These are phyloP conservation scores for Chromobotia macracanthus DNA, from an alignment of 2,797 vertebrate genomes.

Conservation along the genomic window DNA sequence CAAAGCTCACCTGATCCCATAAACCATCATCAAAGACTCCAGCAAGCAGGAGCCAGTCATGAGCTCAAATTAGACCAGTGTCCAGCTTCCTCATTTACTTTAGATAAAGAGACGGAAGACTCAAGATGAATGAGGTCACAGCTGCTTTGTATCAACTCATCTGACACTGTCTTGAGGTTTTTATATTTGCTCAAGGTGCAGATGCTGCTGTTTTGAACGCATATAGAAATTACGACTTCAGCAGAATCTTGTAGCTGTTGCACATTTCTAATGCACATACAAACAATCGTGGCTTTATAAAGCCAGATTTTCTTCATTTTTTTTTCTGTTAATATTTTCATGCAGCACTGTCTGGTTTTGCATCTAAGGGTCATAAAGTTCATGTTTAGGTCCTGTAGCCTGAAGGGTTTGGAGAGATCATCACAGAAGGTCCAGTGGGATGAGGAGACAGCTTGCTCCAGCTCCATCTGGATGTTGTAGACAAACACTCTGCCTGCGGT, in stretches of 20 bases:
- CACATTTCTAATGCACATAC: not conserved
- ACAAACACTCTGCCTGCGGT: slow-evolving; percentile 60
- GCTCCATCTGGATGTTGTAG: slow-evolving; percentile 61
- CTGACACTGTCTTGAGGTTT: not conserved
- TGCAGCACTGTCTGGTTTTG: too few relatives aligned
- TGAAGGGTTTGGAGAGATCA: too few relatives aligned
- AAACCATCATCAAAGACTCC: slow-evolving; percentile 64
- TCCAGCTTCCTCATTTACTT: slow-evolving; percentile 31
- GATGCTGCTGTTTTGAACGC: slow-evolving; percentile 17
- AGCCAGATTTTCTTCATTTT: too few relatives aligned
- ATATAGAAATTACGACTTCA: not conserved
- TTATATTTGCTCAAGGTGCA: not conserved
- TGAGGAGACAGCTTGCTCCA: slow-evolving; percentile 26
- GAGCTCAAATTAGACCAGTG: slow-evolving; percentile 58
- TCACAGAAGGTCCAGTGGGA: not conserved
- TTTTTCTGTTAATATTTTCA: too few relatives aligned
- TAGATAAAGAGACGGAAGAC: slow-evolving; percentile 35
- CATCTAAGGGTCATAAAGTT: too few relatives aligned
- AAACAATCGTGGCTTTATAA: too few relatives aligned
- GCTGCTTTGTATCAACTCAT: slow-evolving; percentile 25
- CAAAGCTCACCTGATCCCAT: slow-evolving; percentile 61
- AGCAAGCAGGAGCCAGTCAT: slow-evolving; percentile 58
- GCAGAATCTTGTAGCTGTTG: not conserved
- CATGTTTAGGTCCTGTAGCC: too few relatives aligned
- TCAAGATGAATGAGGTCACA: slow-evolving; percentile 52